Base-by-base conservation (phyloP, 1,140 invertebrate genomes). In the Homalodisca vitripennis region DNA sequence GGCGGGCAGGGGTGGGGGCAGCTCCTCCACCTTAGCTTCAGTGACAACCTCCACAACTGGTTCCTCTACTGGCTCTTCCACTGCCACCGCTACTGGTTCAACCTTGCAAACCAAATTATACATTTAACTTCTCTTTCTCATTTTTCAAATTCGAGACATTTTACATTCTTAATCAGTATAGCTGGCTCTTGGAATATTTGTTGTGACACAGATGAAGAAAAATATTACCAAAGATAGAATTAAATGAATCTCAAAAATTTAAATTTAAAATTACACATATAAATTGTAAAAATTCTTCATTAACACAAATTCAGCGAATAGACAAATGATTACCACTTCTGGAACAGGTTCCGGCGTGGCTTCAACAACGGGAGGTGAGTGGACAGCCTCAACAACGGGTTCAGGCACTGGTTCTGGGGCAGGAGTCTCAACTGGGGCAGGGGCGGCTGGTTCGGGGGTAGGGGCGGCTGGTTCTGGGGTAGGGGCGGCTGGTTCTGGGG, bases 1-100 rank as follows among this genome's bases (percentile, higher is more conserved):
- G 26, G 66, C 66, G 13, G 73, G 73, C n/a, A 74, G 64, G 12
- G 73, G 73, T 41, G 73, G 73, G 24, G 73, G 70, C 32, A 67
- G 22, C 41, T 67, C 65, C 3, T 60, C 70, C 10, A 41, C 32
- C 29, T 67, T 63, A 13, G 66, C 69, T 34, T 72, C 73, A 13
- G 53, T 60, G 32, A 68, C 66, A 22, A 29, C 46, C 51, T 70
- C 46, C 14, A 70, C 46, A 17, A 70, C 68, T 41, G 55, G 29
- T 26, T 60, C 62, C 68, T 57, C 53, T n/a, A n/a, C n/a, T n/a
- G n/a, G n/a, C n/a, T n/a, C n/a, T 31, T 17, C 1, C 1, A 55
- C 30, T 29, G 20, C 27, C 20, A 31, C 51, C 2, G 53, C 3
- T 6, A 26, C 48, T 10, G 48, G 48, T 22, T 20, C 48, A n/a